Conservation (phyloP, 64 coral and sea anemone species). For the Porites australiensis region DNA sequence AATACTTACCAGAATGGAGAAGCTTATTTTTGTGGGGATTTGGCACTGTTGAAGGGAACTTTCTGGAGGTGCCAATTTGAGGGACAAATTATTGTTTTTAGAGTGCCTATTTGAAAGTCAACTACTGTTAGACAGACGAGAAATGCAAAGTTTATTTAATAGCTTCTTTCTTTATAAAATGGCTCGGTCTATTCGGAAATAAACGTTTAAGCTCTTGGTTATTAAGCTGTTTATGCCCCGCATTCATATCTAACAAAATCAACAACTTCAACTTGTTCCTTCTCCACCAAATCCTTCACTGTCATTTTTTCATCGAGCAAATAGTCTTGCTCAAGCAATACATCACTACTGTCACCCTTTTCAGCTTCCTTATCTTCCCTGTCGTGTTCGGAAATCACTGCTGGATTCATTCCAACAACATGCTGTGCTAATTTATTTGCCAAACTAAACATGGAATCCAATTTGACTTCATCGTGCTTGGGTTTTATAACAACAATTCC, state of each 20-base stretch:
- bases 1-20: too few relatives aligned
- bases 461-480: neutral
- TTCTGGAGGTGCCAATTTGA: too few relatives aligned
- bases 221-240: neutral
- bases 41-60: too few relatives aligned
- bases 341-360: constrained; percentile 58
- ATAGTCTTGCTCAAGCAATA: constrained; percentile 87
- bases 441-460: constrained; percentile 24
- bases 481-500: constrained; percentile 71
- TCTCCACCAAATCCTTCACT: constrained; percentile 79
- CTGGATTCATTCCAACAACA: constrained; percentile 93
- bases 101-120: too few relatives aligned
- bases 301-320: constrained; percentile 76
- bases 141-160: too few relatives aligned
- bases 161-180: too few relatives aligned
- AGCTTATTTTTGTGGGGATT: too few relatives aligned
- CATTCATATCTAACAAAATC: constrained; percentile 98
- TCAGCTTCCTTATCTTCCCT: constrained; percentile 18
- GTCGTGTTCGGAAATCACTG: constrained; percentile 50
- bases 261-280: constrained; percentile 68
- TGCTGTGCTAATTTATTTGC: constrained; percentile 82
- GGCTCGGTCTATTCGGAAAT: too few relatives aligned
- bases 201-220: too few relatives aligned
- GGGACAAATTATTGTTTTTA: too few relatives aligned
- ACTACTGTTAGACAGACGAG: too few relatives aligned